Base-by-base conservation (phyloP, 2,797 vertebrate species). In the Eulemur mongoz region DNA sequence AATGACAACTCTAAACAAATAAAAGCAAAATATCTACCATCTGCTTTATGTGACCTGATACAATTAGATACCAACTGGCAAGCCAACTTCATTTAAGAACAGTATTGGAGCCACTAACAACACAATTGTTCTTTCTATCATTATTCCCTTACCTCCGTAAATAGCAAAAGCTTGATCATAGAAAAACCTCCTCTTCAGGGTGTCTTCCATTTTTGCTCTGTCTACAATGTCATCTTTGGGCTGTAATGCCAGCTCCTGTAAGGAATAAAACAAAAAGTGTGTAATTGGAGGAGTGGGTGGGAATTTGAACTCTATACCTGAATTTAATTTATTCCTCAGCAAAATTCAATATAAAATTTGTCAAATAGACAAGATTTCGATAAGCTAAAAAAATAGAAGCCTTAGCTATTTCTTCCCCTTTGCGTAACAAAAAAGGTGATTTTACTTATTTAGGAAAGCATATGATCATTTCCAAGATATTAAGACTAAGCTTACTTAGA, bases 151-250 rank as follows among this genome's bases (percentile, higher is more conserved):
- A 99, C 99, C 99, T 99, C 99, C 99, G 95, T 99, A 99, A 98
- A 99, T 99, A 95, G 99, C 99, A 97, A 99, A 99, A 18, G 99
- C 99, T 98, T 99, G 99, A 96, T 99, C 99, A 0, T 99, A 99
- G 98, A 99, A 99, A 99, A 99, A 99, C 48, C 99, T 99, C 96
- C 99, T 99, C 97, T 99, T 99, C 72, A 99, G 98, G 2, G 99
- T 99, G 65, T 99, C 99, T 97, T 99, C 99, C 99, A 99, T 99
- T 98, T 99, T 99, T 93, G 98, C 97, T 98, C 99, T 98, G 98
- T 99, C 99, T 80, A 99, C 99, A 0, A 99, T 98, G 96, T 99
- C 99, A 98, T 99, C 99, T 99, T 99, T 99, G 98, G 99, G 99
- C 98, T 99, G 99, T 86, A 99, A 98, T 22, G 99, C 95, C 97